phyloP scores from a whole-genome alignment of 2,888 invertebrate species.

The Eremobia ochroleuca region DNA sequence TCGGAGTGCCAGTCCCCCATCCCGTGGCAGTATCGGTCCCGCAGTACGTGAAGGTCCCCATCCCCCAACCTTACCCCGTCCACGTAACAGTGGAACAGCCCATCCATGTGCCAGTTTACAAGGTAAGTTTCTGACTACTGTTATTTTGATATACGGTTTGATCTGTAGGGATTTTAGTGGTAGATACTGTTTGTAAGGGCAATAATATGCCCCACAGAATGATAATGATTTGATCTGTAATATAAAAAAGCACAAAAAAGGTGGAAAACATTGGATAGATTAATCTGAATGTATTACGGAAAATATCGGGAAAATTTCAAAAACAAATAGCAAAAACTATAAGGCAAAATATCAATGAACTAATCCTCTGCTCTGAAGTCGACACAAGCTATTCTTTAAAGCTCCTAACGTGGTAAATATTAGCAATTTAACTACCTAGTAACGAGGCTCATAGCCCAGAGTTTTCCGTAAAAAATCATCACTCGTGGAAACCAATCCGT shows the following conservation, averaged over 20 bases:
- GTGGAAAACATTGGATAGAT: not conserved
- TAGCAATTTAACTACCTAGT: not conserved
- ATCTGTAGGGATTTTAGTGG: too few species aligned
- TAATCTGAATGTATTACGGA: not conserved
- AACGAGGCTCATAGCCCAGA: not conserved
- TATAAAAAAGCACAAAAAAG: not conserved
- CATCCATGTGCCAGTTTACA: conserved; percentile 94
- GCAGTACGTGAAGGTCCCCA: conserved; percentile 93
- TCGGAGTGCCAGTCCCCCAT: conserved; percentile 94
- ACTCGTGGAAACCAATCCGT: not conserved
- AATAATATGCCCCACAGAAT: not conserved
- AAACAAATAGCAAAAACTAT: not conserved
- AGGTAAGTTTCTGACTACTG: conserved; percentile 80
- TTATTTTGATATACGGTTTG: not conserved
- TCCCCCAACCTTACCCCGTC: conserved; percentile 94
- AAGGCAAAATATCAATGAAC: not conserved
- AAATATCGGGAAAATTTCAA: not conserved
- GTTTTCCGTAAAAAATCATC: not conserved
- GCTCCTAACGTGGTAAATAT: not conserved
- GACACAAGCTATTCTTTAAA: not conserved
- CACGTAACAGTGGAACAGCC: conserved; percentile 94
- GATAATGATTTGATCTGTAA: too few species aligned
- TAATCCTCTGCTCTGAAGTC: not conserved
- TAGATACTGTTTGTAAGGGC: not conserved
- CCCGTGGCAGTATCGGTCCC: conserved; percentile 94